Conservation (phyloP, 2,113 vertebrate genomes). For the Alethe diademata region DNA sequence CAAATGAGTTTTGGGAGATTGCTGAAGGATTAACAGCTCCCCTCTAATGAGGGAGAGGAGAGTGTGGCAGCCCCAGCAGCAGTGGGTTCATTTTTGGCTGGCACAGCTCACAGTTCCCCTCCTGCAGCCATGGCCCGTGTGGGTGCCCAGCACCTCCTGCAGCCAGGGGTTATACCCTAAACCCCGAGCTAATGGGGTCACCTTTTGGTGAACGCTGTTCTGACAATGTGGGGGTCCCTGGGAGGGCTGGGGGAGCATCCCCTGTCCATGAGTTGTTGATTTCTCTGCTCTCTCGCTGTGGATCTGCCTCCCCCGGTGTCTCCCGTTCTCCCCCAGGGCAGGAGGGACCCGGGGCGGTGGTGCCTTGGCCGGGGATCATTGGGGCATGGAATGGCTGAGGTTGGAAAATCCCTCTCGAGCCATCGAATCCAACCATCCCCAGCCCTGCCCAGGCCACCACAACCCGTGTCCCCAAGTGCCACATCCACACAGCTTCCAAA, state of each 20-base stretch:
- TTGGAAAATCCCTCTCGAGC: background rate
- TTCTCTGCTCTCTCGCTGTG: background rate
- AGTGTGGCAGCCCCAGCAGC: background rate
- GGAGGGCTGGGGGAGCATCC: background rate
- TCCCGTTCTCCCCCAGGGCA: too few relatives aligned
- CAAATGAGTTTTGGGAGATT: background rate
- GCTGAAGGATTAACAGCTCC: background rate
- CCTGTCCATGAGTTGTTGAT: accelerated
- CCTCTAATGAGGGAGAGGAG: background rate
- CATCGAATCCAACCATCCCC: accelerated
- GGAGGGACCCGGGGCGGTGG: accelerated
- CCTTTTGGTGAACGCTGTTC: accelerated
- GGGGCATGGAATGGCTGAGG: accelerated
- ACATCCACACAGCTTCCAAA: background rate
- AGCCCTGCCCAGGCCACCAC: background rate
- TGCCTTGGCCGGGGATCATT: background rate
- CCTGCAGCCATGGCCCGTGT: accelerated
- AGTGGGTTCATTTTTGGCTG: background rate
- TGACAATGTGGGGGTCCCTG: background rate
- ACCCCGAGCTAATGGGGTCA: background rate
- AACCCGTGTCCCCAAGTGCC: background rate
- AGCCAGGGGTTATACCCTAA: background rate
- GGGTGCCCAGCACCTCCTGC: too few relatives aligned
- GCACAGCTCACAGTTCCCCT: accelerated
- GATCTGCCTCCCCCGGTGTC: too few relatives aligned